Base-by-base conservation (phyloP, 1,140 invertebrate species). In the Latrodectus geometricus region DNA sequence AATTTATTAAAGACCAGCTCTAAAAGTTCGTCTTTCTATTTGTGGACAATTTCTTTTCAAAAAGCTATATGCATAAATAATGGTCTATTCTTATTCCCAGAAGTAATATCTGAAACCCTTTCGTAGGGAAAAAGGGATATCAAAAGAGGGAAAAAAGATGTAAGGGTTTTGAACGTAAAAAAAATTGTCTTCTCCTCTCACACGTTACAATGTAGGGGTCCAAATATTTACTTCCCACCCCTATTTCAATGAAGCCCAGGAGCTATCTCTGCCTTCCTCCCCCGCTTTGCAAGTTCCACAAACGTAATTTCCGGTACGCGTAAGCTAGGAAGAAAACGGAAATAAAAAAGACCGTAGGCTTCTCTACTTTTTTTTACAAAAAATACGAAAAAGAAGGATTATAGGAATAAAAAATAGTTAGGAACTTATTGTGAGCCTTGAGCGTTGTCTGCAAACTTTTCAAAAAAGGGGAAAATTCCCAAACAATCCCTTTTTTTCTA, bases 241-340 rank as follows among this genome's bases (percentile, higher is more conserved):
- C 21, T 54, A 12, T 68, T 79, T 68, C 20, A 79, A 79, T 68
- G 61, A 48, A 68, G 17, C 56, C 76, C 65, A 8, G 14, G 8
- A 69, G 76, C 21, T 7, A n/a, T 20, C 17, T 74, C 9, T 11
- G 14, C 52, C n/a, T n/a, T 4, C n/a, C 35, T 11, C 15, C 23
- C 48, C 15, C 20, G 48, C 20, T 50, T 9, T 8, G 21, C 9
- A 52, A 50, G 72, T 66, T 49, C 20, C 76, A 79, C 76, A 79
- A 68, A 79, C 76, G 76, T 79, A 79, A 79, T 79, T 79, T 79
- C 76, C 76, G 76, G 56, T 35, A 79, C 61, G 52, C 56, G 61
- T 35, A 20, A 49, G 65, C 68, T 61, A 68, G 65, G 50, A 66
- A 35, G 35, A 35, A 66, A 61, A 56, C 76, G 76, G 76, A 79